These are phyloP conservation scores for Ploceus nigricollis DNA, from an alignment of 2,113 vertebrate genomes.

Conservation along the genomic window DNA sequence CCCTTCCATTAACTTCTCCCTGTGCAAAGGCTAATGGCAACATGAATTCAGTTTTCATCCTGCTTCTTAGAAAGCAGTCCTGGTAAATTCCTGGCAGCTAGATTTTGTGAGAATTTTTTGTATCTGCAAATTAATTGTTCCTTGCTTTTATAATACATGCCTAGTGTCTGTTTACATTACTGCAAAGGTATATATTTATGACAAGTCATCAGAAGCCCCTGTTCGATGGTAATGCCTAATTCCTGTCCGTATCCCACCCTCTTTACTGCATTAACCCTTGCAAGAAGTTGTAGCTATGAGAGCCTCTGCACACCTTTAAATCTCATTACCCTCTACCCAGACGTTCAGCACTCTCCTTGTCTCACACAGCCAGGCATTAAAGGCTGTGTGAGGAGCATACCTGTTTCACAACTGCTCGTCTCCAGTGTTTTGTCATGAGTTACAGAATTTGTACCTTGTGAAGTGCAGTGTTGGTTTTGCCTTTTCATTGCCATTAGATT, in stretches of 20 bases:
- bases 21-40: background rate
- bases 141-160: background rate
- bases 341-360: background rate
- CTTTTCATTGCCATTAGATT: background rate
- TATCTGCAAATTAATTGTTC: background rate
- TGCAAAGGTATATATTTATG: background rate
- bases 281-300: background rate
- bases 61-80: background rate
- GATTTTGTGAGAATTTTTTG: background rate
- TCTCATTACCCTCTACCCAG: background rate
- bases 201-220: background rate
- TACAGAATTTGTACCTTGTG: background rate
- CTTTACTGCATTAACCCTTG: background rate
- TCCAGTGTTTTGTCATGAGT: background rate
- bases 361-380: background rate
- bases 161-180: slow-evolving; percentile 14
- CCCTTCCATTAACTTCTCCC: background rate
- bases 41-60: background rate
- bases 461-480: background rate
- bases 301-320: background rate
- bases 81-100: slow-evolving; percentile 12
- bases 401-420: background rate
- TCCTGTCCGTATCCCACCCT: background rate
- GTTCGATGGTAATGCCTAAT: background rate
- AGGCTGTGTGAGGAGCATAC: background rate